phyloP scores from a whole-genome alignment of 2,888 invertebrate species.

The Marasmarcha lunaedactyla region DNA sequence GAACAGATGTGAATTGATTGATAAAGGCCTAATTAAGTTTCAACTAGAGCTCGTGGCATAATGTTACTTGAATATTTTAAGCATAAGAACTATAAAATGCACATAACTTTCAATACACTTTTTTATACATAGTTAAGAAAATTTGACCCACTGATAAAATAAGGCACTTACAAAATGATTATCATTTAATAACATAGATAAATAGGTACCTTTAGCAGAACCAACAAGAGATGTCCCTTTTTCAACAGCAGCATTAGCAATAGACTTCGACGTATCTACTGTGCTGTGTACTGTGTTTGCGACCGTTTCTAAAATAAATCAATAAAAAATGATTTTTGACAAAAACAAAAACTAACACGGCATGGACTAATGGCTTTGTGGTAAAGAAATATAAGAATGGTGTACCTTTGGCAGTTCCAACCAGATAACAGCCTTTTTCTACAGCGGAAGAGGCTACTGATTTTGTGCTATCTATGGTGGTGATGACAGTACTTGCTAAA shows the following conservation, averaged over 20 bases:
- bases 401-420: constrained; percentile 28
- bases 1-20: too few species aligned
- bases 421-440: constrained; percentile 26
- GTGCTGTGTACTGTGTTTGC: constrained; percentile 25
- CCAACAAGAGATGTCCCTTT: constrained; percentile 24
- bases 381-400: too few species aligned
- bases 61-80: too few species aligned
- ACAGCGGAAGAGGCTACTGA: constrained; percentile 29
- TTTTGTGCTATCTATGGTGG: constrained; percentile 33
- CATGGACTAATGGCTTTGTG: too few species aligned
- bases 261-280: constrained; percentile 33
- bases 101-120: too few species aligned
- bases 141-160: too few species aligned
- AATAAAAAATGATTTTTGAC: neutral
- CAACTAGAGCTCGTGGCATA: too few species aligned
- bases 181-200: too few species aligned
- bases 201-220: constrained; percentile 28
- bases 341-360: constrained; percentile 1
- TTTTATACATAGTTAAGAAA: too few species aligned
- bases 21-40: too few species aligned
- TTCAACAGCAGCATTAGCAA: constrained; percentile 25
- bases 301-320: constrained; percentile 24
- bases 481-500: constrained; percentile 24
- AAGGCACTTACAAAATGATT: too few species aligned
- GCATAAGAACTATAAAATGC: too few species aligned